Evolutionary conservation across 2,113 vertebrate genomes (phyloP).

Genomic region (Thoracochromis brauschi): DNA sequence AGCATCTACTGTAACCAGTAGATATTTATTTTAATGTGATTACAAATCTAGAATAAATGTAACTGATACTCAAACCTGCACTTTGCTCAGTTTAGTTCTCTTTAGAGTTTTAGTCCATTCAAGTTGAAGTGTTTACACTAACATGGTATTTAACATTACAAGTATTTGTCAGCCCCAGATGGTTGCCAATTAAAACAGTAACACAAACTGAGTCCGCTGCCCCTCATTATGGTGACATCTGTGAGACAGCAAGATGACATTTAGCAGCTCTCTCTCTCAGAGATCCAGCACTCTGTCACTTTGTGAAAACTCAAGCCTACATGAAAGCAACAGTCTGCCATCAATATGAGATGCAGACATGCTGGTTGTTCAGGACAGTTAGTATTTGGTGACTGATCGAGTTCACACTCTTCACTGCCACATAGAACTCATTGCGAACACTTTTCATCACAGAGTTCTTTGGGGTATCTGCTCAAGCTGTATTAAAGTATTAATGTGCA

Average conservation of each 20-base stretch:
- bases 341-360: slow-evolving; percentile 9
- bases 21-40: neutral
- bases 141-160: neutral
- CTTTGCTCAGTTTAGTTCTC: neutral
- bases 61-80: neutral
- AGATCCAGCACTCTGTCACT: slow-evolving; percentile 50
- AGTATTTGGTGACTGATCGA: slow-evolving; percentile 40
- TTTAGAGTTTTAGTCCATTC: neutral
- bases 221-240: slow-evolving; percentile 54
- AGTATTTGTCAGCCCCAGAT: slow-evolving; percentile 43
- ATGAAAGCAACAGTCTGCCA: slow-evolving; percentile 35
- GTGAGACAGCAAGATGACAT: slow-evolving; percentile 59
- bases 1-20: neutral
- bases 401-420: slow-evolving; percentile 14
- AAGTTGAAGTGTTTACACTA: neutral
- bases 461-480: neutral
- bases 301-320: slow-evolving; percentile 49
- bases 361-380: slow-evolving; percentile 20
- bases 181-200: slow-evolving; percentile 33
- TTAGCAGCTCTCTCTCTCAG: slow-evolving; percentile 38
- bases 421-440: neutral
- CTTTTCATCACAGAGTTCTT: neutral
- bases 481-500: neutral
- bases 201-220: slow-evolving; percentile 31
- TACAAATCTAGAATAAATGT: neutral